Evolutionary conservation across 1,140 invertebrate species (phyloP), one percentile per base, ranked within the genome.

Genomic region (Portunus trituberculatus): DNA sequence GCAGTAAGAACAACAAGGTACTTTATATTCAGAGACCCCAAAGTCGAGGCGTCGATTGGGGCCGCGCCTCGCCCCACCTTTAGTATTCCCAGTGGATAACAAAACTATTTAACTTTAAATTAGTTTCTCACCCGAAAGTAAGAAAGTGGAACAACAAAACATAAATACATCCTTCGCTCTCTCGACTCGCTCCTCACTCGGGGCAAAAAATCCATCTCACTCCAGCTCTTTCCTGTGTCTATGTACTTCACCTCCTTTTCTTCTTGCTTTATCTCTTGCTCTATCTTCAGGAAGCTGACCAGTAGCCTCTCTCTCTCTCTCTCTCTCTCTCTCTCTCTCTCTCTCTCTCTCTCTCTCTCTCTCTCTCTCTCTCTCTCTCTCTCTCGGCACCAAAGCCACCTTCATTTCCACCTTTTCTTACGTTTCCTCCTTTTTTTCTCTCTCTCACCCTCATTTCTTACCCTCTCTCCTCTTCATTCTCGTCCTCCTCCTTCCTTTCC

Each of bases 291-390:
- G 39, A 39, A 39, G 39, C 39, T 39, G 39, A 39, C 52, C 52
- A 59, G 52, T 20, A 20, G 16, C 52, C 52, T 20, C 67, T 76
- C 67, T 76, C 67, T 76, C 67, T 76, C 67, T 76, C 67, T 76
- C 67, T 76, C 67, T 76, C 67, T 76, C 67, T 76, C 67, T 76
- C 67, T 76, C 67, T 76, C 67, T 76, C 67, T 76, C 67, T 76
- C 67, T 76, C 67, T 76, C 67, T 76, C 67, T 76, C 67, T 76
- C 67, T 76, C 67, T 76, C 67, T 76, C 67, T 76, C 67, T 76
- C 67, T 76, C 67, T 76, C 67, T 76, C 67, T 76, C 67, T 76
- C 67, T 76, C 67, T 76, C 7, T 76, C 67, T 16, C 67, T n/a
- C 52, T 59, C 52, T 4, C 52, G 39, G 39, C 39, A 39, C 39